A percentile compares a stretch with the other conserved stretches of the same genome.
phyloP scores from a whole-genome alignment of 2,113 vertebrate genomes.

The Parus major region DNA sequence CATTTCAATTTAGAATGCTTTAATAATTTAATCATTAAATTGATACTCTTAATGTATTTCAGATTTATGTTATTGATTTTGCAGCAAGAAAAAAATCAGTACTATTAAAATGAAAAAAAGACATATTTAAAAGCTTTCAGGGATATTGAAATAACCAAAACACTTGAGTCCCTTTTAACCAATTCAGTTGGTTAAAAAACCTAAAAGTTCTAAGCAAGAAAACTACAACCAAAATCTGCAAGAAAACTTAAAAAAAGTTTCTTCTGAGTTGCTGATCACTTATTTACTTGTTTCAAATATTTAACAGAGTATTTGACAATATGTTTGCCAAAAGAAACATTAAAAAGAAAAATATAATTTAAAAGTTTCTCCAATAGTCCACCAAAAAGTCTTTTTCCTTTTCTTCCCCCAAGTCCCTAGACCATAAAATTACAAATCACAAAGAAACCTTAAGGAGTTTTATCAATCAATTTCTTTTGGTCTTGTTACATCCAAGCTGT shows the following conservation, averaged over 20 bases:
- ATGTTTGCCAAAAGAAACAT: not conserved
- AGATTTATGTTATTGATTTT: not conserved
- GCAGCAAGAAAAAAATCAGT: not conserved
- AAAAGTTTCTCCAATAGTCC: not conserved
- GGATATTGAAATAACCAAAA: not conserved
- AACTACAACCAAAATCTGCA: not conserved
- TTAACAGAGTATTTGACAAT: not conserved
- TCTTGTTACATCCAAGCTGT: not conserved
- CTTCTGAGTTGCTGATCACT: not conserved
- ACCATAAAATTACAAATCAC: not conserved
- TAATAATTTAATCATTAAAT: not conserved
- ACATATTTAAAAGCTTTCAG: not conserved
- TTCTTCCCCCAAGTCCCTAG: not conserved
- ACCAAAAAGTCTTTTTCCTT: not conserved
- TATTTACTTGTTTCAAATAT: not conserved
- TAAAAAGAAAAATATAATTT: not conserved
- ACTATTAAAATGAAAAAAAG: not conserved
- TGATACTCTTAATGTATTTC: not conserved
- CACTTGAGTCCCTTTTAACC: not conserved
- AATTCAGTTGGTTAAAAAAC: not conserved
- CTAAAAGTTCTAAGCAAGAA: not conserved
- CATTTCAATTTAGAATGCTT: not conserved
- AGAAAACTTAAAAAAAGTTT: not conserved
- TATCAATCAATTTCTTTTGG: not conserved
- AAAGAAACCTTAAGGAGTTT: not conserved